Percentiles rank a stretch among this genome's conserved stretches.
phyloP scores from a whole-genome alignment of 2,888 invertebrate species.

The Yponomeuta evonymella region DNA sequence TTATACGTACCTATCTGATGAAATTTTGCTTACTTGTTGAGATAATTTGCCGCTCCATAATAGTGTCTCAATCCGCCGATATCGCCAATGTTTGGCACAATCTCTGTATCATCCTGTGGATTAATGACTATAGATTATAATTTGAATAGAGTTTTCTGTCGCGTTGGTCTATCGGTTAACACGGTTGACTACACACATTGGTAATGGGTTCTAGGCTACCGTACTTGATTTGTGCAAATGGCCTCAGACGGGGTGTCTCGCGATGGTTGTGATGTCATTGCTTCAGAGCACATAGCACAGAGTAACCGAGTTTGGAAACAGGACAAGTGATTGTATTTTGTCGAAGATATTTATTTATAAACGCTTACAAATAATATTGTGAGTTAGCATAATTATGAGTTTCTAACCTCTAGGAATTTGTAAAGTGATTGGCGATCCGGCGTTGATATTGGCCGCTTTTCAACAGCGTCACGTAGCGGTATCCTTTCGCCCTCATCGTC shows the following conservation, averaged over 20 bases:
- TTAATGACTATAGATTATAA: constrained; percentile 2
- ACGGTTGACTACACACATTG: no score
- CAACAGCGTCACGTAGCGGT: constrained; percentile 83
- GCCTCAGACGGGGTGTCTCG: no score
- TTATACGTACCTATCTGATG: not conserved
- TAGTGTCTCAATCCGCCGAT: constrained; percentile 40
- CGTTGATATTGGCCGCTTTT: constrained; percentile 71
- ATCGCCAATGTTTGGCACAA: constrained; percentile 29
- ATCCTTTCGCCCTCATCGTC: constrained; percentile 66
- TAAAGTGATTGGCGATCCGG: constrained; percentile 42
- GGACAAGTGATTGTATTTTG: no score
- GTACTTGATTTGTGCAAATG: no score
- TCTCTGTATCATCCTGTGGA: constrained; percentile 42
- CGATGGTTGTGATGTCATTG: no score
- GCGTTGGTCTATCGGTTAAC: no score
- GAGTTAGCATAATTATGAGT: not conserved
- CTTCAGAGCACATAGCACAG: no score
- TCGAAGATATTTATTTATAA: no score
- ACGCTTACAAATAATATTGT: no score
- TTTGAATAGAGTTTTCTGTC: no score
- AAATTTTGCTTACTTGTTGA: constrained; percentile 52
- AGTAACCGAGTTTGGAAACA: no score
- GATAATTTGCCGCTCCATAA: constrained; percentile 63
- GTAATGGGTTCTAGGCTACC: no score
- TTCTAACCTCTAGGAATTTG: constrained; percentile 44